Evolutionary conservation across 64 coral and sea anemone genomes (phyloP).

Genomic region (Acropora yongei): DNA sequence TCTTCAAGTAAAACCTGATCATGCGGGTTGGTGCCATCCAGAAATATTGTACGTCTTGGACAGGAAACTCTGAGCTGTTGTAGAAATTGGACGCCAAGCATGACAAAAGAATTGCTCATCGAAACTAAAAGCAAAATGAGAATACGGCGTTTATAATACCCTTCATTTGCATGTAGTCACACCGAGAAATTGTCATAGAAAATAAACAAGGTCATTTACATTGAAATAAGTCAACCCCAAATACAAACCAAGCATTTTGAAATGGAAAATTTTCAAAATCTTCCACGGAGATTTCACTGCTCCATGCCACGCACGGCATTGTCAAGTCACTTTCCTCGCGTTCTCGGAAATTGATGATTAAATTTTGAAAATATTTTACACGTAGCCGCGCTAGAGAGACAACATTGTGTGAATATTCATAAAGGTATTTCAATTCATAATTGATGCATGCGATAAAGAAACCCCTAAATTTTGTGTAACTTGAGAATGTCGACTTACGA

Average conservation of each 20-base stretch:
- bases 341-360: background rate
- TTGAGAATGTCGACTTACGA: too few relatives aligned
- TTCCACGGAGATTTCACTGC: background rate
- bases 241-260: background rate
- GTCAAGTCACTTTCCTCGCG: background rate
- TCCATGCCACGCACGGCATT: too few relatives aligned
- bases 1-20: too few relatives aligned
- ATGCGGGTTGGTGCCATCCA: too few relatives aligned
- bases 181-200: background rate
- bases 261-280: background rate
- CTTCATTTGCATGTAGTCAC: background rate
- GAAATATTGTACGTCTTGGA: too few relatives aligned
- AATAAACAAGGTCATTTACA: background rate
- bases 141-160: background rate
- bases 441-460: background rate
- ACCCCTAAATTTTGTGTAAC: too few relatives aligned
- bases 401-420: slow-evolving; percentile 35
- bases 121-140: background rate
- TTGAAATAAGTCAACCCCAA: background rate
- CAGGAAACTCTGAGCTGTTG: too few relatives aligned
- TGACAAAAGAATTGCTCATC: too few relatives aligned
- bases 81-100: too few relatives aligned
- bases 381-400: background rate
- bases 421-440: background rate
- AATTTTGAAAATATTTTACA: background rate